Evolutionary conservation across 2,113 vertebrate species (phyloP).

Genomic region (Genyomyrus donnyi): DNA sequence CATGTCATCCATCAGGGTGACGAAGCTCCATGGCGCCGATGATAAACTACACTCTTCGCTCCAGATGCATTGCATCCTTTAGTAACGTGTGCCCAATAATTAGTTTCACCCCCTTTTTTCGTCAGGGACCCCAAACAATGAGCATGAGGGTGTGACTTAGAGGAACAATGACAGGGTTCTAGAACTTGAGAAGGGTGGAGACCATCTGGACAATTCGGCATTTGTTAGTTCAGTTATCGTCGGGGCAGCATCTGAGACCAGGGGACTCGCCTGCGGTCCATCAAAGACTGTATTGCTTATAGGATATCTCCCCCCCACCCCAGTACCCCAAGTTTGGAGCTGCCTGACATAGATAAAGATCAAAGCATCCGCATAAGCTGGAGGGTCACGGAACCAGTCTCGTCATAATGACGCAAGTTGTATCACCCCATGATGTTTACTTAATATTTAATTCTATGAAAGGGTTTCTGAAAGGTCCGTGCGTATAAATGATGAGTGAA

Average conservation of each 20-base stretch:
- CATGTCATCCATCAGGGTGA: conserved; percentile 36
- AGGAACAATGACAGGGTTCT: conserved; percentile 35
- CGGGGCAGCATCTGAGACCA: not conserved
- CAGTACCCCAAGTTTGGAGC: not conserved
- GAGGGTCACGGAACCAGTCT: not conserved
- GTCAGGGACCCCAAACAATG: conserved; percentile 32
- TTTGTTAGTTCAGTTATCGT: conserved; percentile 17
- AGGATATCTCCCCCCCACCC: not conserved
- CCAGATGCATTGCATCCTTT: conserved; percentile 25
- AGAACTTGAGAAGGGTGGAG: conserved; percentile 34
- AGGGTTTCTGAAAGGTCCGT: not conserved
- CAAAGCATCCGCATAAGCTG: not conserved
- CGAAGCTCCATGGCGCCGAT: conserved; percentile 24
- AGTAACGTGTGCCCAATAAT: conserved; percentile 31
- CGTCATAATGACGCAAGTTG: not conserved
- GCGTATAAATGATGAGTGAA: not conserved
- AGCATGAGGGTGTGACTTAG: conserved; percentile 38
- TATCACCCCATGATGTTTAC: not conserved
- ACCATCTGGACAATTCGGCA: conserved; percentile 22
- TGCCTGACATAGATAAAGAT: not conserved
- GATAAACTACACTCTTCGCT: conserved; percentile 7
- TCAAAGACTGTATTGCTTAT: not conserved
- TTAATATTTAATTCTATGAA: conserved; percentile 14
- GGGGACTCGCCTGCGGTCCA: not conserved
- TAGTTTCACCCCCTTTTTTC: conserved; percentile 33